Conservation (phyloP, 2,888 invertebrate genomes). For the Tipula lateralis region DNA sequence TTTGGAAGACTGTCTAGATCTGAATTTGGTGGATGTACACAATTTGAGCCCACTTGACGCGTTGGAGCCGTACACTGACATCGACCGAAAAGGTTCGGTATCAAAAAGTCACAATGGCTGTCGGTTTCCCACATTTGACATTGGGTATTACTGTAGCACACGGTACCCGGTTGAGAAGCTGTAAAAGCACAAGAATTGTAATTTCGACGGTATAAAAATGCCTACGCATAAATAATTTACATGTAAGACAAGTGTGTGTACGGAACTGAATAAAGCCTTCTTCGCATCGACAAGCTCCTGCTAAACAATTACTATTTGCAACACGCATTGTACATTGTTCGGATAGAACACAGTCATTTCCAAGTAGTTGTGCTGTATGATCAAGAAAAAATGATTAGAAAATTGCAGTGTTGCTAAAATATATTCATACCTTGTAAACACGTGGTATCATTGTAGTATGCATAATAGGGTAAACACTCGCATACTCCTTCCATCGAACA, state of each 20-base stretch:
- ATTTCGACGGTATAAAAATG: background rate
- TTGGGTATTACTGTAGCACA: conserved; percentile 86
- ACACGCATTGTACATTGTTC: conserved; percentile 86
- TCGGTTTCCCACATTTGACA: conserved; percentile 78
- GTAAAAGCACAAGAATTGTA: conserved; percentile 41
- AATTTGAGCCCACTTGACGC: conserved; percentile 61
- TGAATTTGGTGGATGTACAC: conserved; percentile 47
- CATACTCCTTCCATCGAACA: conserved; percentile 59
- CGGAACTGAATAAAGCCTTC: conserved; percentile 82
- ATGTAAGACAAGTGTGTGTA: conserved; percentile 83
- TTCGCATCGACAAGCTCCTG: conserved; percentile 77
- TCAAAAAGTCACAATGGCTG: conserved; percentile 83
- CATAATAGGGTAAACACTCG: conserved; percentile 77
- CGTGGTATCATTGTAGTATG: conserved; percentile 68
- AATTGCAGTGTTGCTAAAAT: background rate
- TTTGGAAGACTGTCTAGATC: conserved; percentile 34
- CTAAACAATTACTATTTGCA: conserved; percentile 78
- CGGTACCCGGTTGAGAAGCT: conserved; percentile 82
- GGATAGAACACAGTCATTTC: conserved; percentile 74
- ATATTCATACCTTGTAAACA: conserved; percentile 76
- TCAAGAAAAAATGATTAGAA: conserved; percentile 40
- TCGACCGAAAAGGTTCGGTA: conserved; percentile 82
- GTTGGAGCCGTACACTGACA: conserved; percentile 73
- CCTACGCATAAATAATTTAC: conserved; percentile 56
- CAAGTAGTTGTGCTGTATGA: conserved; percentile 76